phyloP scores from a whole-genome alignment of 2,797 vertebrate genomes.

The Spinibarbus caldwelli region DNA sequence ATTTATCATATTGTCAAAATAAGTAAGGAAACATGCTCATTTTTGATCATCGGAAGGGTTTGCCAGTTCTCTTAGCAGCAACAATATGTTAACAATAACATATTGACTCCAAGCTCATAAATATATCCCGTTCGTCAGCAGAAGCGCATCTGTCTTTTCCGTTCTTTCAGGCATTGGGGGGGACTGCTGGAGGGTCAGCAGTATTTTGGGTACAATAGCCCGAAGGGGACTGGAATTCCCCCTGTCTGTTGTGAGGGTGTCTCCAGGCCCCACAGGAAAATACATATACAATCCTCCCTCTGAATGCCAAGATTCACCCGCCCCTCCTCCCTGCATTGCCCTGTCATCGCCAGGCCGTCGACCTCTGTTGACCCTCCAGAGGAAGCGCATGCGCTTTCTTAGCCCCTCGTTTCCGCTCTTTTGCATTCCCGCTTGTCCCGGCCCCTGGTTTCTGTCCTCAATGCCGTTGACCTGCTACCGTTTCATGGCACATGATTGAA shows the following conservation, averaged over 20 bases:
- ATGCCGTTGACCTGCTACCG: background rate
- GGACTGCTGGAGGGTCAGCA: slow-evolving; percentile 60
- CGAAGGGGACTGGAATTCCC: slow-evolving; percentile 55
- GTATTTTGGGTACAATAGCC: slow-evolving; percentile 58
- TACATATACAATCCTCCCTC: slow-evolving; percentile 71
- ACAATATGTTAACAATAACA: slow-evolving; percentile 73
- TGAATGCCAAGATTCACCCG: slow-evolving; percentile 73
- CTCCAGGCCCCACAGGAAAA: slow-evolving; percentile 73
- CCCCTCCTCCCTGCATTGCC: slow-evolving; percentile 57
- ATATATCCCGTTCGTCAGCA: slow-evolving; percentile 79
- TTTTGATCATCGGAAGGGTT: slow-evolving; percentile 67
- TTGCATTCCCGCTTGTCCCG: background rate
- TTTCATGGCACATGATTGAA: slow-evolving; percentile 8
- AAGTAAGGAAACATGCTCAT: slow-evolving; percentile 56
- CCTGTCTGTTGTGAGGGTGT: slow-evolving; percentile 44
- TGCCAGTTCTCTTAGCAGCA: slow-evolving; percentile 69
- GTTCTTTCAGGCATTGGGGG: slow-evolving; percentile 69
- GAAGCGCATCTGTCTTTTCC: slow-evolving; percentile 61
- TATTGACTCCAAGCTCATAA: slow-evolving; percentile 71
- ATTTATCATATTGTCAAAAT: slow-evolving; percentile 45
- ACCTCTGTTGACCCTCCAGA: slow-evolving; percentile 66
- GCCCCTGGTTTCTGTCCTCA: background rate
- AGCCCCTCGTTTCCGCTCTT: background rate
- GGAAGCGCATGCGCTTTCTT: slow-evolving; percentile 66
- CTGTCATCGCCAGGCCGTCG: slow-evolving; percentile 60